Evolutionary conservation across 2,888 invertebrate genomes (phyloP).

Genomic region (Chymomyza caudatula): DNA sequence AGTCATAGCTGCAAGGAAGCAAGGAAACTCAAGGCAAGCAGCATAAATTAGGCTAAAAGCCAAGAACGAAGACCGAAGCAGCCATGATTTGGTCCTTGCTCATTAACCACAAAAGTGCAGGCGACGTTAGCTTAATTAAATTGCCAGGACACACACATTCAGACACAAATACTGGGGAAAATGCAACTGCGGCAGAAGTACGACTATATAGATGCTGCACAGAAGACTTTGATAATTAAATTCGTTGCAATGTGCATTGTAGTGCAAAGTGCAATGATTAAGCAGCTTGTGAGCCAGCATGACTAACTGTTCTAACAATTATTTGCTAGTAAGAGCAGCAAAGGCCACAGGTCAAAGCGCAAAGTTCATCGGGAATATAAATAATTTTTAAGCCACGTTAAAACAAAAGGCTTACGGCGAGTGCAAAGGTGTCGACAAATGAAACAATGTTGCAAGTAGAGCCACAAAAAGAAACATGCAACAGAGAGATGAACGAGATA

Average conservation of each 20-base stretch:
- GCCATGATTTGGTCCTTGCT: slow-evolving; percentile 15
- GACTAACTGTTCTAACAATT: neutral
- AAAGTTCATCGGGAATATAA: neutral
- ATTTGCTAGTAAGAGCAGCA: neutral
- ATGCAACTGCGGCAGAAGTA: neutral
- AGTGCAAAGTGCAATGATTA: neutral
- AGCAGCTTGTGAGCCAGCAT: neutral
- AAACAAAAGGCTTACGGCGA: neutral
- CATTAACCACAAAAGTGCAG: slow-evolving; percentile 36
- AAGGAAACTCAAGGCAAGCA: slow-evolving; percentile 19
- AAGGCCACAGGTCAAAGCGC: neutral
- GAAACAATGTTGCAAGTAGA: neutral
- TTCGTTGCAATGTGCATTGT: neutral
- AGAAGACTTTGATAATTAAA: slow-evolving; percentile 1
- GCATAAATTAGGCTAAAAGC: slow-evolving; percentile 33
- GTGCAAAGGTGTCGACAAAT: neutral
- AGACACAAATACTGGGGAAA: neutral
- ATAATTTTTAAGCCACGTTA: neutral
- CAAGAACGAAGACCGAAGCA: neutral
- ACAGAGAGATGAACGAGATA: slow-evolving; percentile 22
- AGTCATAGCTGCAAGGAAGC: slow-evolving; percentile 26
- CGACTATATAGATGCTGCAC: neutral
- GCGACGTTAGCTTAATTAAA: slow-evolving; percentile 37
- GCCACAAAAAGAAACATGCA: neutral
- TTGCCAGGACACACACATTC: slow-evolving; percentile 13